A percentile compares a stretch with the other conserved stretches of the same genome.
These are phyloP conservation scores for Ctena decussata DNA, from an alignment of 2,888 invertebrate species.

Conservation along the genomic window DNA sequence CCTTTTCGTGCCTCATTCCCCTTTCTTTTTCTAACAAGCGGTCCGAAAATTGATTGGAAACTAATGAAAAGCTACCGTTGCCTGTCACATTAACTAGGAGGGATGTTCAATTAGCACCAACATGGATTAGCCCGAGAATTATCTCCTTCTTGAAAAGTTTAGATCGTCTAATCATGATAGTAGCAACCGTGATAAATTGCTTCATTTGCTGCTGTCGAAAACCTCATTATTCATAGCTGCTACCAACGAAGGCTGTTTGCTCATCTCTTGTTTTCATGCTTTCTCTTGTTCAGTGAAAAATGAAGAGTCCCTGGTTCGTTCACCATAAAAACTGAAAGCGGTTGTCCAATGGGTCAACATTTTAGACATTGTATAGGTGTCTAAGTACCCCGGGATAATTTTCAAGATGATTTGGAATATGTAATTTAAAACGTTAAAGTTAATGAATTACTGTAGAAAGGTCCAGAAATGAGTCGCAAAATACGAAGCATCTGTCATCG, in stretches of 20 bases:
- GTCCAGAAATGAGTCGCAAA: too few species aligned
- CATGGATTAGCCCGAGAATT: conserved; percentile 24
- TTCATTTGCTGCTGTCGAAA: conserved; percentile 57
- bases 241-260: conserved; percentile 11
- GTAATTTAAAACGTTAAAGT: too few species aligned
- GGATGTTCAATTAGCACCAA: conserved; percentile 17
- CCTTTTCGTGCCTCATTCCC: background rate
- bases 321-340: too few species aligned
- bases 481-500: too few species aligned
- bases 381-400: too few species aligned
- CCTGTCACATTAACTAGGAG: conserved; percentile 9
- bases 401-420: too few species aligned
- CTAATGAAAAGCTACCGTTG: conserved; percentile 6
- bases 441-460: too few species aligned
- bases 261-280: background rate
- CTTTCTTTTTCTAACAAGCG: background rate
- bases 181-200: conserved; percentile 61
- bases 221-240: conserved; percentile 53
- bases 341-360: too few species aligned
- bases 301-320: too few species aligned
- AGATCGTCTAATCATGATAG: conserved; percentile 50
- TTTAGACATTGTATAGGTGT: too few species aligned
- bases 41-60: background rate
- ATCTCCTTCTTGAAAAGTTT: conserved; percentile 43
- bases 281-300: too few species aligned